Conservation (phyloP, 2,113 vertebrate genomes). For the Porphyrio hochstetteri region DNA sequence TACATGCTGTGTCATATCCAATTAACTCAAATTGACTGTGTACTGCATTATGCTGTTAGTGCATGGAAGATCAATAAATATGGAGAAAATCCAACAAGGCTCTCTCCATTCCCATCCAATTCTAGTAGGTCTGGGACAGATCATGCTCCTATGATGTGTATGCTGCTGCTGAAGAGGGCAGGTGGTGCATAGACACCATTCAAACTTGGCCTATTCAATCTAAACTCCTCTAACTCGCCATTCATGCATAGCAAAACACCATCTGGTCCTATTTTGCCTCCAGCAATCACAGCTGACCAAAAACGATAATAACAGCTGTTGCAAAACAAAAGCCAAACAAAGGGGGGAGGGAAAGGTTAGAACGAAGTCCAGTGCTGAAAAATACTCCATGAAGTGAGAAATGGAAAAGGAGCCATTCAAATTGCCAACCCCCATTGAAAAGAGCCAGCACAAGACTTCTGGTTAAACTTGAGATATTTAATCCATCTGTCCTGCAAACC, state of each 20-base stretch:
- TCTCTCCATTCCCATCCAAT: conserved; percentile 76
- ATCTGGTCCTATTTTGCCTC: conserved; percentile 99
- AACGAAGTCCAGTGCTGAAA: conserved; percentile 87
- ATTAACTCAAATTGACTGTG: conserved; percentile 97
- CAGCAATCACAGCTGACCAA: conserved; percentile 99
- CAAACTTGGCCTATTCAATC: conserved; percentile 98
- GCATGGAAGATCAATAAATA: conserved; percentile 96
- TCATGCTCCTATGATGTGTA: conserved; percentile 89
- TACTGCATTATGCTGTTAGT: conserved; percentile 88
- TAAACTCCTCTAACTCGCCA: conserved; percentile 95
- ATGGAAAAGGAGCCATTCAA: conserved; percentile 83
- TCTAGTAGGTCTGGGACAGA: conserved; percentile 85
- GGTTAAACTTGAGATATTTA: conserved; percentile 83
- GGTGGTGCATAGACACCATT: conserved; percentile 99
- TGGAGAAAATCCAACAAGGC: conserved; percentile 84
- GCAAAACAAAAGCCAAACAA: conserved; percentile 99
- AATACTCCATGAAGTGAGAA: conserved; percentile 82
- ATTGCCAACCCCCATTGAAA: conserved; percentile 72
- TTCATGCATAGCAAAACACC: conserved; percentile 99
- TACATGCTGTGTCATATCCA: conserved; percentile 95
- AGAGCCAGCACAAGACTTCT: conserved; percentile 68
- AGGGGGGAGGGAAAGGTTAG: conserved; percentile 92
- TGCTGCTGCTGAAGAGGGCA: conserved; percentile 90
- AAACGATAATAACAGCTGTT: conserved; percentile 99
- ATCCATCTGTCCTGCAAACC: conserved; percentile 76